Conservation (phyloP, 1,140 invertebrate species). For the Micrasema minimum region DNA sequence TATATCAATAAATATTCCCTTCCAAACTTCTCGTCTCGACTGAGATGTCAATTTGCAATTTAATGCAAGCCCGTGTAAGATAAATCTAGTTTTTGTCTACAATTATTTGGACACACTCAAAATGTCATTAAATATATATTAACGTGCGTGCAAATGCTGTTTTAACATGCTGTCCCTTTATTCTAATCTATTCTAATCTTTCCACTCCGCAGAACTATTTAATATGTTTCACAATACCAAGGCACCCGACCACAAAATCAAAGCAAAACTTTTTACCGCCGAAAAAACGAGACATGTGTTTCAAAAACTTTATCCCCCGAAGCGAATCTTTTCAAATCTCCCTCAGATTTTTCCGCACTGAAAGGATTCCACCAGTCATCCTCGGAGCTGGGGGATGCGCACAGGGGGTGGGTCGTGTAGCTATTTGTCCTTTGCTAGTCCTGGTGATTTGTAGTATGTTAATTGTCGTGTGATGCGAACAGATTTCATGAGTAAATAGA, state of each 20-base stretch:
- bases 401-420: neutral
- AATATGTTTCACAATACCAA: neutral
- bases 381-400: neutral
- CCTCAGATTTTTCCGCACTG: conserved; percentile 21
- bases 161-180: too few species aligned
- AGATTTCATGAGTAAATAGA: conserved; percentile 11
- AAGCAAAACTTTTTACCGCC: neutral
- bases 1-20: too few species aligned
- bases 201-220: conserved; percentile 7
- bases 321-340: conserved; percentile 5
- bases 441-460: conserved; percentile 15
- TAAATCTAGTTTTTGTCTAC: too few species aligned
- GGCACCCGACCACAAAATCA: conserved; percentile 7
- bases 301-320: conserved; percentile 16
- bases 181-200: too few species aligned
- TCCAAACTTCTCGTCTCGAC: too few species aligned
- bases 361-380: conserved; percentile 38
- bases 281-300: conserved; percentile 36
- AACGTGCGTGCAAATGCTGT: too few species aligned
- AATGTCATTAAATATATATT: too few species aligned
- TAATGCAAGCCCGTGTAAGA: too few species aligned
- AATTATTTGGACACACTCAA: too few species aligned
- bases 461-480: conserved; percentile 25
- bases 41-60: too few species aligned
- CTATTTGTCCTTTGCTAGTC: neutral